These are phyloP conservation scores for Cinara cedri DNA, from an alignment of 2,888 invertebrate genomes.

Conservation along the genomic window DNA sequence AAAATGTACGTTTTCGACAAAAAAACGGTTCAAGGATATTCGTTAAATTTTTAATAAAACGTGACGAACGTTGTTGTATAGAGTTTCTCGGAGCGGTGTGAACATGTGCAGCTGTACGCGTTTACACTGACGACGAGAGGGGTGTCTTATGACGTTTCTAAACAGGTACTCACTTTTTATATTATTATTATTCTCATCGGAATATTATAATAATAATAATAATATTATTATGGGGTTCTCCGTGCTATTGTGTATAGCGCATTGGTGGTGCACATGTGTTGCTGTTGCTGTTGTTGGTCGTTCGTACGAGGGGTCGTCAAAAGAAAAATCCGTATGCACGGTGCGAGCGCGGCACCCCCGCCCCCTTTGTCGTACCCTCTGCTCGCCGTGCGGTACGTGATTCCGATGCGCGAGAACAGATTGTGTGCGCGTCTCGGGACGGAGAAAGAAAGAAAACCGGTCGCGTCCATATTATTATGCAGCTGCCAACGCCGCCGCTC, in stretches of 20 bases:
- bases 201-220: conserved; percentile 36
- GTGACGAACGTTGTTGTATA: background rate
- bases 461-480: conserved; percentile 19
- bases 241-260: background rate
- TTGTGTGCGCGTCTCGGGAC: conserved; percentile 15
- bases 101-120: background rate
- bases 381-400: conserved; percentile 28
- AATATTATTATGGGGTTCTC: conserved; percentile 20
- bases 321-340: conserved; percentile 29
- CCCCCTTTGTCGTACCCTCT: background rate
- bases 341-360: background rate
- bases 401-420: conserved; percentile 53
- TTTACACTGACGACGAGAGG: background rate
- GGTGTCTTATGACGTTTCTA: conserved; percentile 39
- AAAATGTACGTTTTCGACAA: background rate
- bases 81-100: background rate
- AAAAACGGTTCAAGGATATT: background rate
- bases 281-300: background rate
- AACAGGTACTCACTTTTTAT: conserved; percentile 20
- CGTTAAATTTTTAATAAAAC: conserved; percentile 1
- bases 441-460: conserved; percentile 31
- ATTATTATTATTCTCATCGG: background rate
- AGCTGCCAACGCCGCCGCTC: conserved; percentile 29
- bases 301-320: background rate
- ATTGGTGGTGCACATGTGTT: conserved; percentile 31